phyloP scores from a whole-genome alignment of 2,113 vertebrate genomes.

The Callaeas wilsoni region DNA sequence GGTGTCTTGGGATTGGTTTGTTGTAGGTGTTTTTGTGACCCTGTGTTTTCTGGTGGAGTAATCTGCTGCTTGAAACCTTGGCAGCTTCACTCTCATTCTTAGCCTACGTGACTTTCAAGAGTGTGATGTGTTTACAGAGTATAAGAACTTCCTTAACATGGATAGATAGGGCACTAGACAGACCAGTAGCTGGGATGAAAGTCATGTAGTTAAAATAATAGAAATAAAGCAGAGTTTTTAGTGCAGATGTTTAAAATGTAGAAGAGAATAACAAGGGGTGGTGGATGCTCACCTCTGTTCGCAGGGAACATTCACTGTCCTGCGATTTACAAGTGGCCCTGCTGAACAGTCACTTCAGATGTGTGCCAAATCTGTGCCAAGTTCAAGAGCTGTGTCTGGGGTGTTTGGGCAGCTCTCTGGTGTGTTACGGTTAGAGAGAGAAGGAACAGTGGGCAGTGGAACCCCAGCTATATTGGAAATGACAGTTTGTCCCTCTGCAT shows the following conservation, averaged over 20 bases:
- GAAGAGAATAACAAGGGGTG: background rate
- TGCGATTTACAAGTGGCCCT: background rate
- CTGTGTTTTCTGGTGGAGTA: background rate
- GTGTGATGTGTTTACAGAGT: background rate
- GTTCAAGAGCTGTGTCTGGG: background rate
- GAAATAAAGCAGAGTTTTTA: background rate
- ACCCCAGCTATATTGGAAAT: background rate
- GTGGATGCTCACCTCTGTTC: background rate
- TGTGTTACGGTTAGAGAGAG: background rate
- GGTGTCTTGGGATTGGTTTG: background rate
- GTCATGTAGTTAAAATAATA: background rate
- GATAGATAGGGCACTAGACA: background rate
- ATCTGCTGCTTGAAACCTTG: background rate
- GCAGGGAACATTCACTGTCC: background rate
- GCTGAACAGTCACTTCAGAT: background rate
- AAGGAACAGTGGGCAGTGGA: background rate
- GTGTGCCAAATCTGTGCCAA: background rate
- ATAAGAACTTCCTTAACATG: background rate
- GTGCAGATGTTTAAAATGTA: background rate
- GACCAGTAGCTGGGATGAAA: background rate
- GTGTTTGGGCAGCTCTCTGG: background rate
- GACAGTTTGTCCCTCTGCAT: background rate
- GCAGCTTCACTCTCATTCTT: background rate
- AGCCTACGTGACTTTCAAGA: background rate
- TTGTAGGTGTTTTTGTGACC: background rate